Percentiles rank a stretch among this genome's conserved stretches.
Evolutionary conservation across 2,113 vertebrate species (phyloP).

Genomic region (Vanacampus margaritifer): DNA sequence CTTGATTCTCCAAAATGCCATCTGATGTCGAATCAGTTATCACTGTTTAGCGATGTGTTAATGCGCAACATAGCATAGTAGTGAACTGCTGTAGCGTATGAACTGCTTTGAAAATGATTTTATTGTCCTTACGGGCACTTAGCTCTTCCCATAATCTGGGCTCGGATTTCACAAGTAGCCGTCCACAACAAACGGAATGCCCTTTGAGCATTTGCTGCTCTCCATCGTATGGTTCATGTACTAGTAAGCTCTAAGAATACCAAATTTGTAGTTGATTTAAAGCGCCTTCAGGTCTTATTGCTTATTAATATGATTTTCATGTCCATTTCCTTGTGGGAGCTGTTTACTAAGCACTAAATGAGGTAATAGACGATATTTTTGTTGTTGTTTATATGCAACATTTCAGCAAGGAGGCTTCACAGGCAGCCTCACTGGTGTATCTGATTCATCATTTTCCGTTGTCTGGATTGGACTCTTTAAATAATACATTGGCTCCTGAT

Average conservation of each 20-base stretch:
- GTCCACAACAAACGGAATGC: background rate
- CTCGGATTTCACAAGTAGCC: background rate
- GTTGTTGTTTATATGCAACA: conserved; percentile 4
- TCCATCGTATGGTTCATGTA: no score
- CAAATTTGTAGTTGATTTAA: conserved; percentile 14
- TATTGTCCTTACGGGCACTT: background rate
- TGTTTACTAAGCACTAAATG: conserved; percentile 20
- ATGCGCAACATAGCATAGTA: background rate
- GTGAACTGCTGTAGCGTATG: background rate
- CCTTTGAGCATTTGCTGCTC: background rate
- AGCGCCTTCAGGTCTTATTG: conserved; percentile 30
- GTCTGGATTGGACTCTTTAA: conserved; percentile 48
- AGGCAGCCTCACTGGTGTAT: conserved; percentile 30
- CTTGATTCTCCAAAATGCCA: conserved; percentile 25
- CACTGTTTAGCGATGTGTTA: background rate
- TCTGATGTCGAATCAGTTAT: conserved; percentile 27
- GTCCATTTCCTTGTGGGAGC: conserved; percentile 4
- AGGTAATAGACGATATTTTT: background rate
- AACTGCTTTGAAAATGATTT: background rate
- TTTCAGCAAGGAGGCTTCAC: conserved; percentile 21
- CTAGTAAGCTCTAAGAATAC: no score
- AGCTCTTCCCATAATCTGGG: background rate
- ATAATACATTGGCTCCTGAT: conserved; percentile 67
- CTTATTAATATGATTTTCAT: conserved; percentile 28
- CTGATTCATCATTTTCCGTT: conserved; percentile 49